Base-by-base conservation (phyloP, 2,888 invertebrate genomes). In the Diadegma fenestrale region DNA sequence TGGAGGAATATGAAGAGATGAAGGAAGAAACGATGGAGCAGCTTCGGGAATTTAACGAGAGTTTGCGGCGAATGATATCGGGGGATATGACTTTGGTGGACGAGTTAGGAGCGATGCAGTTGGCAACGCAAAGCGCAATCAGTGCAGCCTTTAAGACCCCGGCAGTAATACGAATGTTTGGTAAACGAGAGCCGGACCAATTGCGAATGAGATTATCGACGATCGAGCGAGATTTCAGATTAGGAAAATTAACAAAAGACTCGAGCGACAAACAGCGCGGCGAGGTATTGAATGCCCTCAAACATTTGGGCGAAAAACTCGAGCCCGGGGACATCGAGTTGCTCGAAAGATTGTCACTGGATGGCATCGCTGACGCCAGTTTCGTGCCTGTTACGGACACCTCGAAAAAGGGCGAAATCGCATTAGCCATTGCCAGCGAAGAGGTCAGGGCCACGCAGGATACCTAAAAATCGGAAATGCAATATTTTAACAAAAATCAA, bases 71-170 rank as follows among this genome's bases (percentile, higher is more conserved):
- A 91, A 94, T 97, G 90, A 94, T 95, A 87, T 95, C 95, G 76
- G 97, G 97, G n/a, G 95, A 97, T 91, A 95, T 97, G 88, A 96
- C 96, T 61, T 93, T 97, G 54, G 95, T 96, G 3, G 96, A 96
- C 92, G 94, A 96, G 87, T 91, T 97, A 54, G 95, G 95, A 87
- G 95, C 96, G 14, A 95, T 97, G 94, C 96, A 96, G 92, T 91
- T 96, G 94, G 96, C 96, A 4, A 96, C 96, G 41, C 96, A 96
- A 93, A 96, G 96, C 87, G 97, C 97, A 12, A 96, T 97, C 73
- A 96, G 96, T 85, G 95, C 96, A 89, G 97, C 97, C 1, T 97
- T 97, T 91, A 95, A 96, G 93, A 97, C 97, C 1, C 96, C 97
- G 6, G 97, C 96, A 92, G 96, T 97, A 1, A 96, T 97, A 58